Conservation (phyloP, 2,888 invertebrate species). For the Drosophila bunnanda region DNA sequence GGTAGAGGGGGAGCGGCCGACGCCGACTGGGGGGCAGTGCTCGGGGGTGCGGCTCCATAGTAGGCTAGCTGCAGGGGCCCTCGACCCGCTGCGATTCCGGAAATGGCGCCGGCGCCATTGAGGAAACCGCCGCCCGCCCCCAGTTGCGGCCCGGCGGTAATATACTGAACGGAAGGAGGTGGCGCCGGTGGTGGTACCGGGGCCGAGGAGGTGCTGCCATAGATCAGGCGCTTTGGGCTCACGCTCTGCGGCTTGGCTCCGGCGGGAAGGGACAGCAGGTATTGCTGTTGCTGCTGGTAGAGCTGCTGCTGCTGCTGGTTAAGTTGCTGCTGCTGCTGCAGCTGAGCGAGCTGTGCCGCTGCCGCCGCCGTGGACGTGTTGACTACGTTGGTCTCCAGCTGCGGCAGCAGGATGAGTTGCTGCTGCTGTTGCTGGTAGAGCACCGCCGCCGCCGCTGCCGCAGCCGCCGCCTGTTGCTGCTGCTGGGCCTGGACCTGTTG, state of each 20-base stretch:
- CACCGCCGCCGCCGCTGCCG: slow-evolving; percentile 39
- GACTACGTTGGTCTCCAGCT: slow-evolving; percentile 74
- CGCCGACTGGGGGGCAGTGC: slow-evolving; percentile 72
- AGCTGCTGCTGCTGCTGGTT: slow-evolving; percentile 63
- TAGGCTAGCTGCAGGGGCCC: slow-evolving; percentile 83
- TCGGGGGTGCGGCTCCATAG: slow-evolving; percentile 76
- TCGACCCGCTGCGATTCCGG: slow-evolving; percentile 75
- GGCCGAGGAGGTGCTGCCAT: slow-evolving; percentile 57
- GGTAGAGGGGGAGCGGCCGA: slow-evolving; percentile 44
- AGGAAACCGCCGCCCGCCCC: slow-evolving; percentile 66
- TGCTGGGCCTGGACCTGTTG: slow-evolving; percentile 53
- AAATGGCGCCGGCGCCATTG: slow-evolving; percentile 72
- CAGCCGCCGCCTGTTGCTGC: slow-evolving; percentile 55
- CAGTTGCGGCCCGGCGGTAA: slow-evolving; percentile 57
- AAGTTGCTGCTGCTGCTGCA: slow-evolving; percentile 76
- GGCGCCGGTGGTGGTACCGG: slow-evolving; percentile 29
- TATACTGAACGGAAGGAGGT: slow-evolving; percentile 66
- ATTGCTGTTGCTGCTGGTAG: slow-evolving; percentile 66
- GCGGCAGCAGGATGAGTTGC: slow-evolving; percentile 71
- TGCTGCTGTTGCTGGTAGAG: slow-evolving; percentile 59
- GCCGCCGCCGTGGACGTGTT: slow-evolving; percentile 82
- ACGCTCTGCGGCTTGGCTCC: slow-evolving; percentile 72
- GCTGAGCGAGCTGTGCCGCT: slow-evolving; percentile 74
- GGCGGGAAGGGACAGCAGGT: slow-evolving; percentile 69
- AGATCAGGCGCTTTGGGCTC: slow-evolving; percentile 78